Evolutionary conservation across 2,888 invertebrate species (phyloP).

Genomic region (Dusona sp.): DNA sequence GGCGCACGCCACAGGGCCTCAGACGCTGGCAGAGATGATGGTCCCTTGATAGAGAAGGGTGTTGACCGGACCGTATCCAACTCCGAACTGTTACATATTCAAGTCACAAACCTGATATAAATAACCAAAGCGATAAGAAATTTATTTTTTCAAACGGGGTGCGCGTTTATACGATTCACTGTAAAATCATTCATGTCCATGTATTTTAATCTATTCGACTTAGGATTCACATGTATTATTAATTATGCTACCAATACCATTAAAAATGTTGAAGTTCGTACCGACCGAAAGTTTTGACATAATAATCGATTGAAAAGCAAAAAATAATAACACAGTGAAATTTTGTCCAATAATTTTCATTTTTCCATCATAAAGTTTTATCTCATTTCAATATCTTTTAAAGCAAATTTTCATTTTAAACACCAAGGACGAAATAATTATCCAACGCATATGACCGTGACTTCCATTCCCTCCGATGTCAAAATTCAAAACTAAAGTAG

Average conservation of each 20-base stretch:
- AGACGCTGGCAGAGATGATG: constrained; percentile 71
- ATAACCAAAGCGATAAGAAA: constrained; percentile 79
- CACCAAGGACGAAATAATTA: neutral
- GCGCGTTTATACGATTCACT: constrained; percentile 71
- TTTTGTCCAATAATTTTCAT: too few species aligned
- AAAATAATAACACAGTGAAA: neutral
- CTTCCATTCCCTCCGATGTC: constrained; percentile 1
- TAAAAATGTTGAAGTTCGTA: neutral
- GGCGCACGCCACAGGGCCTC: constrained; percentile 51
- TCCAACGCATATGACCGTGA: neutral
- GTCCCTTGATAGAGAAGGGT: constrained; percentile 73
- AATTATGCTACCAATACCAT: neutral
- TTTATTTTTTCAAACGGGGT: constrained; percentile 79
- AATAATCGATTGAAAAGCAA: neutral
- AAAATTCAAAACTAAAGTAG: constrained; percentile 28
- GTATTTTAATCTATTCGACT: constrained; percentile 16
- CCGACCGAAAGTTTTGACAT: neutral
- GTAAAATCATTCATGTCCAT: constrained; percentile 53
- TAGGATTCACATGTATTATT: neutral
- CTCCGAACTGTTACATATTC: constrained; percentile 77
- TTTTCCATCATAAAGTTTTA: too few species aligned
- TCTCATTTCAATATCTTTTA: neutral
- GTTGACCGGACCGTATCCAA: constrained; percentile 51
- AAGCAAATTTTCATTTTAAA: neutral
- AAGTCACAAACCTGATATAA: constrained; percentile 76